Base-by-base conservation (phyloP, 2,797 vertebrate species). In the Paguma larvata region DNA sequence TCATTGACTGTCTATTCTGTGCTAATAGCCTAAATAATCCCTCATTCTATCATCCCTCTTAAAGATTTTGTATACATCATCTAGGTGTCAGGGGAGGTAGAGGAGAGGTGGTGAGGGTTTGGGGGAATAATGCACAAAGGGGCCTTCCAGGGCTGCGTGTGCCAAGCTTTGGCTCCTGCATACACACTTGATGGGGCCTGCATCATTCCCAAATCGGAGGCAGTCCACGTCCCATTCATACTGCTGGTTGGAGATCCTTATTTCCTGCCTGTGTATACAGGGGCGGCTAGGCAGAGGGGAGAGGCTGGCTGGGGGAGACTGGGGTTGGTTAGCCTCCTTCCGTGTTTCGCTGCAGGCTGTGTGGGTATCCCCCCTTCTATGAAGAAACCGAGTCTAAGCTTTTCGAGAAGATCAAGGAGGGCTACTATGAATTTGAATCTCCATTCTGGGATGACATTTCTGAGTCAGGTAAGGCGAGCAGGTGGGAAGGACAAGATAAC, bases 371-470 rank as follows among this genome's bases (percentile, higher is more conserved):
- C 46, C 99, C 99, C 0, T 99, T 99, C 98, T 99, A 99, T 0
- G 99, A 99, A 88, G 99, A 99, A 32, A 99, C 99, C 0, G 99
- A 99, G 97, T 99, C 99, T 1, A 99, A 99, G 21, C 98, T 99
- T 11, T 99, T 99, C 96, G 99, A 99, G 51, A 99, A 99, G 98
- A 99, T 99, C 95, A 99, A 99, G 98, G 99, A 99, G 92, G 99
- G 99, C 6, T 99, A 99, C 75, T 99, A 99, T 0, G 99, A 99
- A 96, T 99, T 99, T 72, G 99, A 99, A 95, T 99, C 99, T 51
- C 99, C 99, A 0, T 99, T 99, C 98, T 99, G 99, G 99, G 99
- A 99, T 0, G 98, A 99, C 77, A 99, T 99, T 98, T 99, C 99
- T 0, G 99, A 99, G 85, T 99, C 99, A 98, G 99, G 99, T 99